Percentiles rank a stretch among this genome's conserved stretches.
Evolutionary conservation across 2,888 invertebrate genomes (phyloP).

Genomic region (Eupithecia dodoneata): DNA sequence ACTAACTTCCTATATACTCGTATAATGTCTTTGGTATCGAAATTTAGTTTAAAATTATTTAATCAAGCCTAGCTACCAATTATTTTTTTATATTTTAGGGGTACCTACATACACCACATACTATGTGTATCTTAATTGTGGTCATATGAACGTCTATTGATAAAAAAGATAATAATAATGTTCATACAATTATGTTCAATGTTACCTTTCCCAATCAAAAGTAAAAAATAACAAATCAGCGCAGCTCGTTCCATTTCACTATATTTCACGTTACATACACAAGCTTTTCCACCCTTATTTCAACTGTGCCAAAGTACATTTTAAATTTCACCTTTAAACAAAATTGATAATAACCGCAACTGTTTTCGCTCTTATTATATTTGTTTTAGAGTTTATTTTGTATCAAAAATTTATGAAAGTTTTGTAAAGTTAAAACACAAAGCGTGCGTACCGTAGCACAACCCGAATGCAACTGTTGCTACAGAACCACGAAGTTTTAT

Average conservation of each 20-base stretch:
- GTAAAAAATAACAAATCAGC: slow-evolving; percentile 57
- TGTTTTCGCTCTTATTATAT: not conserved
- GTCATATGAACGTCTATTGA: not conserved
- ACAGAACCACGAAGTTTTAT: slow-evolving; percentile 41
- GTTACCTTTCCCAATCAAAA: slow-evolving; percentile 63
- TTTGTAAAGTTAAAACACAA: slow-evolving; percentile 17
- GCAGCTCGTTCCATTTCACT: slow-evolving; percentile 57
- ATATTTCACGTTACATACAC: slow-evolving; percentile 33
- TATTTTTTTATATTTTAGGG: not conserved
- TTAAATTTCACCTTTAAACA: not conserved
- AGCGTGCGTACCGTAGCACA: slow-evolving; percentile 70
- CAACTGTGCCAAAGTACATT: slow-evolving; percentile 13
- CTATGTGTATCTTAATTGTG: no score
- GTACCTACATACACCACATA: no score
- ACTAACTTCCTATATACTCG: no score
- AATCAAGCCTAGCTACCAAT: not conserved
- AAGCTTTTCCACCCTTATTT: slow-evolving; percentile 20
- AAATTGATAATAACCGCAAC: not conserved
- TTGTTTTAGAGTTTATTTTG: not conserved
- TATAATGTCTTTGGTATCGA: no score
- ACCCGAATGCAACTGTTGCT: slow-evolving; percentile 74
- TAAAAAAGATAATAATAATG: not conserved
- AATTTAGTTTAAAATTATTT: not conserved
- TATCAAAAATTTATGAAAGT: not conserved
- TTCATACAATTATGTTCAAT: not conserved